Evolutionary conservation across 2,113 vertebrate genomes (phyloP).

Genomic region (Nasalis larvatus): DNA sequence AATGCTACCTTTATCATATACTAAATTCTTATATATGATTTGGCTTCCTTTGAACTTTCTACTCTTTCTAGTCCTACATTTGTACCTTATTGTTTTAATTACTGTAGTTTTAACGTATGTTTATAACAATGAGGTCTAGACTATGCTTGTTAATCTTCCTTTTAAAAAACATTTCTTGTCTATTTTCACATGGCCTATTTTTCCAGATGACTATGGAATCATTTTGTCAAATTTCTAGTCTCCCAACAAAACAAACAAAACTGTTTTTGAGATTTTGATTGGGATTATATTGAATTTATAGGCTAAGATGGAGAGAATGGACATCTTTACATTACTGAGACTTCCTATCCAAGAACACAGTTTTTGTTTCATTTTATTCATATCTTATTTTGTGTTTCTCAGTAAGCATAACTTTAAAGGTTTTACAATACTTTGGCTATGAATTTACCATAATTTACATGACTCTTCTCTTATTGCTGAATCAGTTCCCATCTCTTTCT

Average conservation of each 20-base stretch:
- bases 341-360: not conserved
- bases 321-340: not conserved
- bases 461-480: not conserved
- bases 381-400: conserved; percentile 12
- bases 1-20: not conserved
- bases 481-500: not conserved
- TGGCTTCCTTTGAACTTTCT: not conserved
- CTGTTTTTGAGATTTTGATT: not conserved
- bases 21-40: not conserved
- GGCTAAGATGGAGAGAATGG: not conserved
- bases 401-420: not conserved
- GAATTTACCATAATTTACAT: not conserved
- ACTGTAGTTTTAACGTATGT: not conserved
- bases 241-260: not conserved
- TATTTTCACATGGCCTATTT: not conserved
- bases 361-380: conserved; percentile 7
- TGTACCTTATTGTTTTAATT: not conserved
- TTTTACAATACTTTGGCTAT: not conserved
- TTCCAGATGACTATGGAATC: not conserved
- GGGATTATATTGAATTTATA: not conserved
- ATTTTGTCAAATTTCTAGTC: not conserved
- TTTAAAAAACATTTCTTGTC: not conserved
- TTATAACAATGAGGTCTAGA: not conserved
- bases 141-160: not conserved
- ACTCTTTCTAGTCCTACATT: not conserved